These are phyloP conservation scores for Halocynthia roretzi DNA, from an alignment of 23 tunicate genomes.

Conservation along the genomic window DNA sequence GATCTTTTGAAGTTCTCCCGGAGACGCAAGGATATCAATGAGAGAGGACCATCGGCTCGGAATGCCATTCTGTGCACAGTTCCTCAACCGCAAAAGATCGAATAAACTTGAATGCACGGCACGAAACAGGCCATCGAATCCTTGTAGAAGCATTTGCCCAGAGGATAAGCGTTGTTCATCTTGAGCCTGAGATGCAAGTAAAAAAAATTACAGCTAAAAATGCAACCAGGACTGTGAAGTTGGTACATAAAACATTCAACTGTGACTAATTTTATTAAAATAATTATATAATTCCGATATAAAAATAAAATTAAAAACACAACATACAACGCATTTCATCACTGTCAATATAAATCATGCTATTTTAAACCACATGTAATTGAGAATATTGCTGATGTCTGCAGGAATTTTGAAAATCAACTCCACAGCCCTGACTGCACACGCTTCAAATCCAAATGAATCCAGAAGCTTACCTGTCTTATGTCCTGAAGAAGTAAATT, in stretches of 20 bases:
- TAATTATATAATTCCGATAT: conserved; percentile 1
- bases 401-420: no score
- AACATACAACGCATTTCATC: no score
- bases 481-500: conserved; percentile 55
- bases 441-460: no score
- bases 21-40: conserved; percentile 40
- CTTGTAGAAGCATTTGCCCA: conserved; percentile 84
- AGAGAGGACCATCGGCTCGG: no score
- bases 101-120: conserved; percentile 41
- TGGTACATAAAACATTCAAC: neutral
- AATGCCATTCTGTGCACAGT: no score
- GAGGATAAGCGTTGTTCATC: conserved; percentile 68
- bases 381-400: no score
- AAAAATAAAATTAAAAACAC: neutral
- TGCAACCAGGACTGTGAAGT: neutral
- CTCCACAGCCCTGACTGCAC: no score
- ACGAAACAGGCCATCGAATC: conserved; percentile 70
- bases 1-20: conserved; percentile 56
- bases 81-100: conserved; percentile 16
- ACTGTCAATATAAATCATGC: no score
- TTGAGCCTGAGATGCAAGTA: neutral
- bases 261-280: neutral
- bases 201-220: no score
- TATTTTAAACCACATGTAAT: no score
- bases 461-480: conserved; percentile 45